A percentile compares a stretch with the other conserved stretches of the same genome.
These are phyloP conservation scores for Passer montanus DNA, from an alignment of 2,113 vertebrate genomes.

Conservation along the genomic window DNA sequence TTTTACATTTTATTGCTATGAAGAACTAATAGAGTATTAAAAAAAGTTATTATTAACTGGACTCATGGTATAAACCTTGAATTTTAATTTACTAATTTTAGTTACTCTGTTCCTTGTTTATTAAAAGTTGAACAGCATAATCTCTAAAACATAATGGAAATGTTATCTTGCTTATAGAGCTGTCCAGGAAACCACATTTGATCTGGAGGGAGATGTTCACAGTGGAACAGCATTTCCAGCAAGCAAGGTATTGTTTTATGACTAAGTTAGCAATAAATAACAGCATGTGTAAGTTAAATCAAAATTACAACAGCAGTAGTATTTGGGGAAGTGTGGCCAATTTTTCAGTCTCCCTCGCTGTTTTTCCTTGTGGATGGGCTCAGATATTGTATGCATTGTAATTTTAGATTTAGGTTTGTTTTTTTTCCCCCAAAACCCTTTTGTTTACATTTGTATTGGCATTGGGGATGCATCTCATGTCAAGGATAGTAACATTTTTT, in stretches of 20 bases:
- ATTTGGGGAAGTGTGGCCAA: not conserved
- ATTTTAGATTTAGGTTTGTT: not conserved
- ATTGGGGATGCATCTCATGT: not conserved
- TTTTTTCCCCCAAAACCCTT: not conserved
- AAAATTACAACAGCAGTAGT: not conserved
- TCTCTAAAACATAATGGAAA: not conserved
- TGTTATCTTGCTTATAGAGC: slow-evolving; percentile 68
- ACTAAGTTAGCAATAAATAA: not conserved
- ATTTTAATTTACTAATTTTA: not conserved
- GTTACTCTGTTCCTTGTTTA: not conserved
- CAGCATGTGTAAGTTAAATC: not conserved
- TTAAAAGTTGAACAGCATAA: not conserved
- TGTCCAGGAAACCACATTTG: slow-evolving; percentile 93
- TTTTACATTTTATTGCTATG: not conserved
- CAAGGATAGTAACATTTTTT: not conserved
- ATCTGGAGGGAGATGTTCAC: slow-evolving; percentile 91
- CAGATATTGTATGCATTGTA: not conserved
- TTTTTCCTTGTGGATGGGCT: not conserved
- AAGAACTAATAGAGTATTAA: not conserved
- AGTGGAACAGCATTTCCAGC: slow-evolving; percentile 83
- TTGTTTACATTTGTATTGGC: not conserved
- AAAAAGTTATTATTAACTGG: not conserved
- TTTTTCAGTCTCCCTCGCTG: not conserved
- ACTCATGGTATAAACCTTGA: not conserved
- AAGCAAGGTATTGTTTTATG: slow-evolving; percentile 85